These are phyloP conservation scores for Epinotia nisella DNA, from an alignment of 2,888 invertebrate species.

Conservation along the genomic window DNA sequence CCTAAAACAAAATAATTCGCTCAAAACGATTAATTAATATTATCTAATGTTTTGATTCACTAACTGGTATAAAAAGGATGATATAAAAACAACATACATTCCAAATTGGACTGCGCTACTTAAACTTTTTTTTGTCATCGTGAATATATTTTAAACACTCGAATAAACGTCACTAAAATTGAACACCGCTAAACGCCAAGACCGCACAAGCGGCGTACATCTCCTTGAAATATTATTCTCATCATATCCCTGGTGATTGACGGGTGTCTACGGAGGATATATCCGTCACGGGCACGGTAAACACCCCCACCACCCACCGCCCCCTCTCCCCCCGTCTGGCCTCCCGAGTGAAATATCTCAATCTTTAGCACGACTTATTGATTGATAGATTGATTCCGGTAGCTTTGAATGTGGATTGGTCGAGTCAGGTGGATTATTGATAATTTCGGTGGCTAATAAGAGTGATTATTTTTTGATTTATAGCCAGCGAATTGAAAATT, in stretches of 20 bases:
- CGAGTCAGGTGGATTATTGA: constrained; percentile 45
- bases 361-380: constrained; percentile 82
- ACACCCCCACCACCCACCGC: constrained; percentile 58
- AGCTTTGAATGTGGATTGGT: constrained; percentile 51
- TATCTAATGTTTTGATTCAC: not conserved
- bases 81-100: not conserved
- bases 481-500: not conserved
- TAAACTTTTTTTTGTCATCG: not conserved
- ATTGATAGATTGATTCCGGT: constrained; percentile 79
- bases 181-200: constrained; percentile 54
- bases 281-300: constrained; percentile 80
- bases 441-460: constrained; percentile 35
- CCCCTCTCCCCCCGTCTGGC: constrained; percentile 51
- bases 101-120: not conserved
- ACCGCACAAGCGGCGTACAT: constrained; percentile 54
- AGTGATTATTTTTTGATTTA: constrained; percentile 14
- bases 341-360: constrained; percentile 78
- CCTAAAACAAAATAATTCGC: too few relatives aligned
- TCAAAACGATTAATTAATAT: too few relatives aligned
- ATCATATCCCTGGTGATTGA: constrained; percentile 81
- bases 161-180: constrained; percentile 10
- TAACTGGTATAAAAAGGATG: not conserved
- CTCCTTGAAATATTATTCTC: constrained; percentile 79
- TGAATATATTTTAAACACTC: not conserved
- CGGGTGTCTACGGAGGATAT: constrained; percentile 81